Percentiles rank a stretch among this genome's conserved stretches.
phyloP scores from a whole-genome alignment of 2,888 invertebrate species.

The Lycocerus yunnanus region DNA sequence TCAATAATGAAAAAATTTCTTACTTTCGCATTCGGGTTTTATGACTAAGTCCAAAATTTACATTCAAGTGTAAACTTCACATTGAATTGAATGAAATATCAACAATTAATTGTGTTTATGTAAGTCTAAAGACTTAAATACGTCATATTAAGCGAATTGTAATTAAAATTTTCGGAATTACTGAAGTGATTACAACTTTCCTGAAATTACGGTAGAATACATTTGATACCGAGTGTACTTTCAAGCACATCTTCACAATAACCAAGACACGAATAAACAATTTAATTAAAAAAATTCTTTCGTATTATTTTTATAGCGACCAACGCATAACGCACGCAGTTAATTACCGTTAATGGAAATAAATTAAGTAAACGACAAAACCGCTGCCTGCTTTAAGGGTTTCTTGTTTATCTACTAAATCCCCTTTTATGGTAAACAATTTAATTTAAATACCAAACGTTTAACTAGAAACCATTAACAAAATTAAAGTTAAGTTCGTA shows the following conservation, averaged over 20 bases:
- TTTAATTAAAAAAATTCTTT: background rate
- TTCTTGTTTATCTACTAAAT: background rate
- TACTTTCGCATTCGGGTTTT: too few species aligned
- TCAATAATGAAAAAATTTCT: too few species aligned
- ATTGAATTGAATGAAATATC: too few species aligned
- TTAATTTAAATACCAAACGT: background rate
- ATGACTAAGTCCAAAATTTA: too few species aligned
- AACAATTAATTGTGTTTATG: too few species aligned
- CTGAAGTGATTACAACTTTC: background rate
- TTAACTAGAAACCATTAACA: background rate
- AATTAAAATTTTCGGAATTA: background rate
- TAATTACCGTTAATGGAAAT: background rate
- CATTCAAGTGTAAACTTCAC: too few species aligned
- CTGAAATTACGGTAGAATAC: background rate
- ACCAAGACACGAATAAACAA: background rate
- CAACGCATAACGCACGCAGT: background rate
- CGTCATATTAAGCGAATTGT: background rate
- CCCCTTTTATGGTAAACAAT: background rate
- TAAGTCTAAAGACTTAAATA: too few species aligned
- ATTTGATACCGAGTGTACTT: background rate
- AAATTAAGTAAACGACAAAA: background rate
- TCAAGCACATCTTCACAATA: background rate
- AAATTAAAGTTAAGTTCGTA: background rate
- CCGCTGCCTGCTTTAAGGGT: background rate
- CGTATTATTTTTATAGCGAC: background rate